Base-by-base conservation (phyloP, 2,797 vertebrate genomes). In the Glossophaga mutica region DNA sequence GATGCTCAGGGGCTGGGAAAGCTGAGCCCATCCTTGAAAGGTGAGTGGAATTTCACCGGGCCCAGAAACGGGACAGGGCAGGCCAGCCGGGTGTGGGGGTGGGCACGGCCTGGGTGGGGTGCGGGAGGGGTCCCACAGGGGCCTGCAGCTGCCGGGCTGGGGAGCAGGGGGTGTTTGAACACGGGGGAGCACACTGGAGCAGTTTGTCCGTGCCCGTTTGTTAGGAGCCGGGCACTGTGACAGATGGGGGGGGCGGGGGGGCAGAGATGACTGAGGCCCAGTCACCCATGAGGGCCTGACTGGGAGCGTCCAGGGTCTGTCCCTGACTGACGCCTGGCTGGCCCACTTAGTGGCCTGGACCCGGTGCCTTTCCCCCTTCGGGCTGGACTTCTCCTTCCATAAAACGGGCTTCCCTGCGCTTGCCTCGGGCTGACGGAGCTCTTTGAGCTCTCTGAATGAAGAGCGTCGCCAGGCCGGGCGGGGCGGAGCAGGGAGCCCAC, bases 361-460 rank as follows among this genome's bases (percentile, higher is more conserved):
- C 52, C 32, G 11, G 22, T 1, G 1, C 42, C 71, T 21, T 9
- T 39, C 59, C 57, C 57, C 81, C 37, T 34, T 74, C 1, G 0
- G 26, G 24, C 12, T 6, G 57, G 12, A 34, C 79, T 62, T 62
- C 79, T 50, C 50, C 59, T n/a, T 73, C 93, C 81, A 91, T 97
- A 96, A 97, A 97, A 83, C 3, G 0, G 26, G 79, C 46, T 78
- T 94, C 50, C 78, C 65, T 74, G 76, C 0, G 6, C 67, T 91
- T 82, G 87, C 57, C n/a, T 4, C 39, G 16, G 5, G 44, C 39
- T 37, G 70, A 57, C 0, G 1, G 48, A 29, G 67, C 88, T 71
- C 91, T 79, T 82, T 57, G 81, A 84, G 46, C 62, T 81, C 50
- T 18, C 15, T 0, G 37, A 95, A 95, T 94, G 82, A 94, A 97